Evolutionary conservation across 1,140 invertebrate genomes (phyloP).

Genomic region (Lordiphosa mommai): DNA sequence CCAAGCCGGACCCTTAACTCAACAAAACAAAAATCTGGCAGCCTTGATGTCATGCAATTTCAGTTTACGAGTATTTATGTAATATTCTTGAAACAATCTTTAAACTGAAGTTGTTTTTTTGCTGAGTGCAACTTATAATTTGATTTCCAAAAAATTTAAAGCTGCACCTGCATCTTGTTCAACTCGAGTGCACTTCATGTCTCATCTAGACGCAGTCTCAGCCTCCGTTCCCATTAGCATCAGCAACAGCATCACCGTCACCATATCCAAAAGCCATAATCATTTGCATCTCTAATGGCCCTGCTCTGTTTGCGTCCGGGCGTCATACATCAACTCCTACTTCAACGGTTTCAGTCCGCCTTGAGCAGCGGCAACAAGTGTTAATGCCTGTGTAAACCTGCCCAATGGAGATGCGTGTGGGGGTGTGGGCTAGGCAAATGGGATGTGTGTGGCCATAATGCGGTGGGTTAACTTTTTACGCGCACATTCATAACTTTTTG

Average conservation of each 20-base stretch:
- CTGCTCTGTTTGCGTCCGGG: slow-evolving; percentile 35
- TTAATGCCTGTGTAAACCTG: slow-evolving; percentile 47
- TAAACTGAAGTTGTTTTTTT: too few species aligned
- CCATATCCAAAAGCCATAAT: slow-evolving; percentile 61
- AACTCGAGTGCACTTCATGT: not conserved
- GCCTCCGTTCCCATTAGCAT: not conserved
- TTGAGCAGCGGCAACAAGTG: slow-evolving; percentile 33
- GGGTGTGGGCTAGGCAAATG: slow-evolving; percentile 1
- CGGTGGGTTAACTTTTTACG: slow-evolving; percentile 68
- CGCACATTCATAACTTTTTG: slow-evolving; percentile 9
- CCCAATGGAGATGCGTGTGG: not conserved
- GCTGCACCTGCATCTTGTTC: slow-evolving; percentile 3
- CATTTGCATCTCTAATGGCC: slow-evolving; percentile 72
- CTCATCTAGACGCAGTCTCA: not conserved
- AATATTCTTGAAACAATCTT: too few species aligned
- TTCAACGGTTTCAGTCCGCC: not conserved
- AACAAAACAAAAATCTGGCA: too few species aligned
- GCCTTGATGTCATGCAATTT: too few species aligned
- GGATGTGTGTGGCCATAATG: slow-evolving; percentile 40
- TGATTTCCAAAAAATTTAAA: too few species aligned
- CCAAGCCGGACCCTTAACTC: too few species aligned
- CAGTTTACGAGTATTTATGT: too few species aligned
- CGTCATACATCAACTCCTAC: slow-evolving; percentile 59
- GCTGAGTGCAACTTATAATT: too few species aligned
- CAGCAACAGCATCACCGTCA: slow-evolving; percentile 16